These are phyloP conservation scores for Heliconius eleuchia DNA, from an alignment of 1,140 invertebrate genomes.

Conservation along the genomic window DNA sequence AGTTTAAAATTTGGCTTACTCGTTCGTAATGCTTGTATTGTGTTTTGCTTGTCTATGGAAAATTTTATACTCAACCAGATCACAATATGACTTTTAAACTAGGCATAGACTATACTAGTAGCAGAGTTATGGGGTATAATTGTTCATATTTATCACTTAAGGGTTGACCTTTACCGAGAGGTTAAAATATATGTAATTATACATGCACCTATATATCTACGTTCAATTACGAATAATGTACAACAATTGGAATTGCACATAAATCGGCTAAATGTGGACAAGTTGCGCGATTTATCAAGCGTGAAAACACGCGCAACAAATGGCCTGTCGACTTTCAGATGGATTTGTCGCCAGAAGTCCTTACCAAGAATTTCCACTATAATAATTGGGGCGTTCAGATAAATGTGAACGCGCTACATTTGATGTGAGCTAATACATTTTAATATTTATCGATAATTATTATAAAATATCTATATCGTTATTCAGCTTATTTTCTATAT, in stretches of 20 bases:
- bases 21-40: conserved; percentile 44
- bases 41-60: conserved; percentile 54
- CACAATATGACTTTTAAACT: conserved; percentile 56
- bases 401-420: background rate
- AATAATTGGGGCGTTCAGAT: conserved; percentile 32
- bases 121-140: conserved; percentile 51
- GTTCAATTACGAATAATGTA: conserved; percentile 41
- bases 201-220: conserved; percentile 4
- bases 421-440: background rate
- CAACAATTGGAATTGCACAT: conserved; percentile 60
- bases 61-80: conserved; percentile 50
- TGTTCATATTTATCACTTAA: conserved; percentile 14
- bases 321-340: conserved; percentile 74
- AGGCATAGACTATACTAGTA: conserved; percentile 20
- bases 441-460: background rate
- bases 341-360: conserved; percentile 72
- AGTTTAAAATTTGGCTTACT: background rate
- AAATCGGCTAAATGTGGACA: conserved; percentile 66
- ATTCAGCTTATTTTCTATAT: background rate
- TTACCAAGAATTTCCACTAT: conserved; percentile 43
- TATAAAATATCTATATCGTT: background rate
- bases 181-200: background rate
- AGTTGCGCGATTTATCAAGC: conserved; percentile 65
- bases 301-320: conserved; percentile 76
- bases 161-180: conserved; percentile 7